These are phyloP conservation scores for Pangasianodon gigas DNA, from an alignment of 2,113 vertebrate species.

Conservation along the genomic window DNA sequence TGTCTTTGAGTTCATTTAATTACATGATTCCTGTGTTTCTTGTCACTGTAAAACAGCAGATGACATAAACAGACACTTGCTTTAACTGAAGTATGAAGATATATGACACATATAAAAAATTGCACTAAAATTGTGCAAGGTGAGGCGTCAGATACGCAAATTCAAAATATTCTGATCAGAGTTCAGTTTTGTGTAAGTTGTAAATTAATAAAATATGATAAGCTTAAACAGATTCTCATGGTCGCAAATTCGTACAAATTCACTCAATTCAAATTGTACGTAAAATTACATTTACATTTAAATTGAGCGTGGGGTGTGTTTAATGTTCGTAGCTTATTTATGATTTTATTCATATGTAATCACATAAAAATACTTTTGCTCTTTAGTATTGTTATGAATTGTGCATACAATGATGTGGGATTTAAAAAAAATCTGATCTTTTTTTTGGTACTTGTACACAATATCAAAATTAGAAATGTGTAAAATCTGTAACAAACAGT, in stretches of 20 bases:
- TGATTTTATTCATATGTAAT: neutral
- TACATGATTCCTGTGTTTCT: neutral
- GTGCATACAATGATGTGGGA: neutral
- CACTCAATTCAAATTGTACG: neutral
- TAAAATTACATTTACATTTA: neutral
- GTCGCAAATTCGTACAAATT: neutral
- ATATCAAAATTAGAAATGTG: neutral
- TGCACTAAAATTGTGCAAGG: neutral
- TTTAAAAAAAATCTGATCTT: neutral
- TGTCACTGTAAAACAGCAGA: neutral
- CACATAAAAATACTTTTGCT: neutral
- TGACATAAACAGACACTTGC: neutral
- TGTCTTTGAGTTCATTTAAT: slow-evolving; percentile 9
- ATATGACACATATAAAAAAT: neutral
- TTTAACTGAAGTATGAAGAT: neutral
- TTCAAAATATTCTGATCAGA: neutral
- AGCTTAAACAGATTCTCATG: neutral
- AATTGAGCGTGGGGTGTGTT: neutral
- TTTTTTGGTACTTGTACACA: neutral
- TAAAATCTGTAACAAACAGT: neutral
- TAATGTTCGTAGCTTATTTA: neutral
- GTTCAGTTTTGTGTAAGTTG: neutral
- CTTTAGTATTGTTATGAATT: neutral
- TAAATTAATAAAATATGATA: neutral
- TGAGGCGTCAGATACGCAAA: neutral